Conservation (phyloP, 2,888 invertebrate species). For the Campoplex capitator region DNA sequence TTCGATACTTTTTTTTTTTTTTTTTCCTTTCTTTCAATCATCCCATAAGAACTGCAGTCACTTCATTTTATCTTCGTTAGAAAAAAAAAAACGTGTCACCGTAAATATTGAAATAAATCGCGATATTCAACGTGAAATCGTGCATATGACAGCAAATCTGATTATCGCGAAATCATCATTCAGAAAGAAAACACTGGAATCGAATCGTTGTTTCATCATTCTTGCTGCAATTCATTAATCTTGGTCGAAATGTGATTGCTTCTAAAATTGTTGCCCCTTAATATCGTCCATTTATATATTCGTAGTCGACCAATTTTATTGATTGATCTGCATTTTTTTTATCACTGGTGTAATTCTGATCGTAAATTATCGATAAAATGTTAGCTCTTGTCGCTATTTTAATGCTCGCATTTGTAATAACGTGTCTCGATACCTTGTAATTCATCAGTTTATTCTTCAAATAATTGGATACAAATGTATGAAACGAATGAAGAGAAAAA, state of each 20-base stretch:
- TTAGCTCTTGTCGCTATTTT: background rate
- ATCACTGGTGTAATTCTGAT: background rate
- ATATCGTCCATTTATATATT: background rate
- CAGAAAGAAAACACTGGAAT: background rate
- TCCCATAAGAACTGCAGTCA: background rate
- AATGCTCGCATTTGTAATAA: background rate
- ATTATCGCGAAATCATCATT: background rate
- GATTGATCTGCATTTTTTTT: background rate
- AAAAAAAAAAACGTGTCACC: background rate
- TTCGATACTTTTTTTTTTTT: background rate
- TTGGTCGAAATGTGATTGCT: background rate
- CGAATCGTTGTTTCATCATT: background rate
- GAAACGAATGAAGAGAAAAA: background rate
- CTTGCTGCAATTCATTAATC: too few species aligned
- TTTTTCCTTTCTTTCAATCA: background rate
- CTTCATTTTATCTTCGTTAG: background rate
- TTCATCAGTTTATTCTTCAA: background rate
- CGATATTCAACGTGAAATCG: too few species aligned
- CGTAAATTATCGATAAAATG: background rate
- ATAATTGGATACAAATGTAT: background rate
- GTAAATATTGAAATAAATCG: too few species aligned
- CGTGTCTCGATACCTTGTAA: background rate
- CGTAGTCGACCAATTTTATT: background rate
- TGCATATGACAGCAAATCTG: background rate
- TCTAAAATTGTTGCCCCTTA: background rate